phyloP scores from a whole-genome alignment of 2,113 vertebrate species.

The Raja brachyura region DNA sequence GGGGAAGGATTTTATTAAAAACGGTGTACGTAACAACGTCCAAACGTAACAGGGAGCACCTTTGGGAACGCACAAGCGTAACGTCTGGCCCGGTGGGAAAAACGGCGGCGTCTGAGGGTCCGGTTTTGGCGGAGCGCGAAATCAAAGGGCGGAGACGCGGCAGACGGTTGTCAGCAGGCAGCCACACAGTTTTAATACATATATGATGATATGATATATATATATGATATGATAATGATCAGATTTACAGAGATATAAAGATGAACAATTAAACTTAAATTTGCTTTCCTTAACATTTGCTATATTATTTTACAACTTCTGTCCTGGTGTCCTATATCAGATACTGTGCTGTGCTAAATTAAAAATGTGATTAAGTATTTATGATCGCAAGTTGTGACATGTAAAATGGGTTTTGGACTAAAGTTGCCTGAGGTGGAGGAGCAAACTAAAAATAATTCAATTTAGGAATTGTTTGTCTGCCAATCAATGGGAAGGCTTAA shows the following conservation, averaged over 20 bases:
- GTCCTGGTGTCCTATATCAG: background rate
- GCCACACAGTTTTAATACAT: too few relatives aligned
- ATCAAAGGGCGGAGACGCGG: too few relatives aligned
- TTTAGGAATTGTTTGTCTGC: background rate
- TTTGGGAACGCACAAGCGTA: too few relatives aligned
- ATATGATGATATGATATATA: too few relatives aligned
- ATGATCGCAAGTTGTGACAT: background rate
- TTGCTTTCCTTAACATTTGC: background rate
- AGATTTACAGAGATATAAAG: background rate
- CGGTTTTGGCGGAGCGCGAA: too few relatives aligned
- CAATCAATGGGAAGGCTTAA: background rate
- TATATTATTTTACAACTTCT: background rate
- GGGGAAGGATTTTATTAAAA: too few relatives aligned
- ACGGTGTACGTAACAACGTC: too few relatives aligned
- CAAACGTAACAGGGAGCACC: too few relatives aligned
- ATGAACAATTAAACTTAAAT: background rate
- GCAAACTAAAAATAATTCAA: background rate
- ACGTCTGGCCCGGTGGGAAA: too few relatives aligned
- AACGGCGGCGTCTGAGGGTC: too few relatives aligned
- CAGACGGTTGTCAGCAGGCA: too few relatives aligned
- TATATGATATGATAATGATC: too few relatives aligned
- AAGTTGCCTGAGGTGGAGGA: background rate
- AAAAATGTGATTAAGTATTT: background rate
- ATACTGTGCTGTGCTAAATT: background rate
- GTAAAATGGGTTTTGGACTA: background rate